Evolutionary conservation across 2,797 vertebrate genomes (phyloP).

Genomic region (Myoxocephalus aenaeus): DNA sequence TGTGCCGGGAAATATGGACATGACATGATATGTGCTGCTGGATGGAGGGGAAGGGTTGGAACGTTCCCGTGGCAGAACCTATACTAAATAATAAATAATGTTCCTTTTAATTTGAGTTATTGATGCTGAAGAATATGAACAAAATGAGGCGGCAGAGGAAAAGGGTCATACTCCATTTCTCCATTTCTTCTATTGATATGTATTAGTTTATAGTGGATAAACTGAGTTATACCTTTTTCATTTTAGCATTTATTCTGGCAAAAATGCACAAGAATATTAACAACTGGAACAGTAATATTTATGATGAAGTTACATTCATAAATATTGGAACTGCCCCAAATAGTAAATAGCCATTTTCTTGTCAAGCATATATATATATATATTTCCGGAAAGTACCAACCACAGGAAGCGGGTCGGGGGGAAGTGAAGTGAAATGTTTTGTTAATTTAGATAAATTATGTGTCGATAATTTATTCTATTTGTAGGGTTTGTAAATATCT

Average conservation of each 20-base stretch:
- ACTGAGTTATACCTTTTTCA: background rate
- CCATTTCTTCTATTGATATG: background rate
- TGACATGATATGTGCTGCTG: conserved; percentile 9
- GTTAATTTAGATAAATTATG: too few species aligned
- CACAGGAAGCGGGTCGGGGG: too few species aligned
- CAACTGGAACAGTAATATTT: background rate
- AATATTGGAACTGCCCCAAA: too few species aligned
- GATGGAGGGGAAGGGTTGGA: conserved; percentile 5
- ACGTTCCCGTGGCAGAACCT: background rate
- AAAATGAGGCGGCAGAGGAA: background rate
- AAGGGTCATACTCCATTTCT: background rate
- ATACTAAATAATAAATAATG: conserved; percentile 42
- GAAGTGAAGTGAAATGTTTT: too few species aligned
- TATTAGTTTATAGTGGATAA: background rate
- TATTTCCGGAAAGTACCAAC: too few species aligned
- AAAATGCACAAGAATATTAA: background rate
- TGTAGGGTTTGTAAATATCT: too few species aligned
- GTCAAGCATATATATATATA: too few species aligned
- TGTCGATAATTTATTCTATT: too few species aligned
- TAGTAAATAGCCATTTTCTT: too few species aligned
- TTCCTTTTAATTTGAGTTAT: background rate
- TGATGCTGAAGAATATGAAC: background rate
- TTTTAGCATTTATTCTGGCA: background rate
- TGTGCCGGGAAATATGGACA: conserved; percentile 15
- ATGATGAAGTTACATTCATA: too few species aligned